These are phyloP conservation scores for Tapirus indicus DNA, from an alignment of 2,797 vertebrate species.

Conservation along the genomic window DNA sequence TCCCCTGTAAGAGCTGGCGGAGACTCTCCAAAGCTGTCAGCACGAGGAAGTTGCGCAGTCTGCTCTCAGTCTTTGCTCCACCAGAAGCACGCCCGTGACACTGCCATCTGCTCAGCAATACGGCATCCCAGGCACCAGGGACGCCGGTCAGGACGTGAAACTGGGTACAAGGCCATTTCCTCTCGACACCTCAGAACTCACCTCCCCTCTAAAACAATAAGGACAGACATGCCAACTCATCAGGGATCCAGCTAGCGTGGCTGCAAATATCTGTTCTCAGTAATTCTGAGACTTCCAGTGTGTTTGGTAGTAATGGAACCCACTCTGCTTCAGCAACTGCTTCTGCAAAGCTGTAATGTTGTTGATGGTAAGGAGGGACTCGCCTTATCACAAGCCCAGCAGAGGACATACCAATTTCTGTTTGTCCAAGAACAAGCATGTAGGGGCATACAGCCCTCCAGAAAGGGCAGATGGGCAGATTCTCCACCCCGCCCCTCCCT, in stretches of 20 bases:
- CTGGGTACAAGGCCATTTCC: neutral
- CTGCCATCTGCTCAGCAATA: neutral
- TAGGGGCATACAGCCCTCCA: slow-evolving; percentile 24
- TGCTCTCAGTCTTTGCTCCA: neutral
- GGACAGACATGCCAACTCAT: neutral
- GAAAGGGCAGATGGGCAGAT: neutral
- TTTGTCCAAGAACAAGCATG: slow-evolving; percentile 72
- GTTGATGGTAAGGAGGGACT: slow-evolving; percentile 68
- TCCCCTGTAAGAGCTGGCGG: neutral
- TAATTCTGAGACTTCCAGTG: neutral
- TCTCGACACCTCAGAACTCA: slow-evolving; percentile 36
- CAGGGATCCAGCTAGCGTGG: neutral
- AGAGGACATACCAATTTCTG: slow-evolving; percentile 64
- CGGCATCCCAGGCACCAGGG: neutral
- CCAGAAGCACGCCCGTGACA: neutral
- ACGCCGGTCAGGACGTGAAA: neutral
- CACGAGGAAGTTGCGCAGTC: neutral
- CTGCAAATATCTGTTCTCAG: neutral
- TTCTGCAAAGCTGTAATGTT: slow-evolving; percentile 70
- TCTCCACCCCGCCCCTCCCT: fast-evolving
- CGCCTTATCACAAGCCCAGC: slow-evolving; percentile 74
- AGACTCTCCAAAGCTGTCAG: slow-evolving; percentile 2
- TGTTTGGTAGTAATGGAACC: slow-evolving; percentile 29
- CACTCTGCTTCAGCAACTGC: neutral
- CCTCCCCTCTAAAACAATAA: neutral